phyloP scores from a whole-genome alignment of 2,888 invertebrate genomes.

The Pheosia tremula region DNA sequence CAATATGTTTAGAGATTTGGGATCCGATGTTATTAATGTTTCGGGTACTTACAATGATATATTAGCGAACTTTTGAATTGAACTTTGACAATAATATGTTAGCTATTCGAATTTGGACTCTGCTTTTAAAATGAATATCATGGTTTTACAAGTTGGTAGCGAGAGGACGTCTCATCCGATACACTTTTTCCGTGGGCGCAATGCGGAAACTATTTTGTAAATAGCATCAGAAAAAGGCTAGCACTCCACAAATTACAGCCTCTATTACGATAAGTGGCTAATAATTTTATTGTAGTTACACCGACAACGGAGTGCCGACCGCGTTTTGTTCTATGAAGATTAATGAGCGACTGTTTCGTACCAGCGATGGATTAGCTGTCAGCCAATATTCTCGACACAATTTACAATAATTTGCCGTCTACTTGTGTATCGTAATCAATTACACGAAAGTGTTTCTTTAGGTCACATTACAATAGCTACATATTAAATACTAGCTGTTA shows the following conservation, averaged over 20 bases:
- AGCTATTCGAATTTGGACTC: too few relatives aligned
- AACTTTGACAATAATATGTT: too few relatives aligned
- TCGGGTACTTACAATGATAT: neutral
- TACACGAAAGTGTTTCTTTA: neutral
- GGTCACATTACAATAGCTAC: neutral
- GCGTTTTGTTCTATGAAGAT: slow-evolving; percentile 31
- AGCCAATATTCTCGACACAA: slow-evolving; percentile 26
- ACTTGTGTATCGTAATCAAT: neutral
- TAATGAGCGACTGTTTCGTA: slow-evolving; percentile 29
- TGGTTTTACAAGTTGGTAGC: too few relatives aligned
- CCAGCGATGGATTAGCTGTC: slow-evolving; percentile 28
- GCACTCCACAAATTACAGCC: slow-evolving; percentile 12
- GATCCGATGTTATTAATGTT: neutral
- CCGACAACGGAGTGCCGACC: slow-evolving; percentile 8
- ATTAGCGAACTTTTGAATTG: neutral
- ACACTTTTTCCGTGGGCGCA: too few relatives aligned
- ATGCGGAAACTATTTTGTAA: neutral
- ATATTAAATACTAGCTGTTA: too few relatives aligned
- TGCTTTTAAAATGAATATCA: too few relatives aligned
- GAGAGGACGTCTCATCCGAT: too few relatives aligned
- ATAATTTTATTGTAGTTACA: slow-evolving; percentile 20
- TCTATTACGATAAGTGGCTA: slow-evolving; percentile 13
- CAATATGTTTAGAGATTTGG: slow-evolving; percentile 5
- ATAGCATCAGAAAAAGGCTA: neutral
- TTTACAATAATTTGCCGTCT: slow-evolving; percentile 26